Evolutionary conservation across 1,140 invertebrate species (phyloP).

Genomic region (Ooceraea biroi): DNA sequence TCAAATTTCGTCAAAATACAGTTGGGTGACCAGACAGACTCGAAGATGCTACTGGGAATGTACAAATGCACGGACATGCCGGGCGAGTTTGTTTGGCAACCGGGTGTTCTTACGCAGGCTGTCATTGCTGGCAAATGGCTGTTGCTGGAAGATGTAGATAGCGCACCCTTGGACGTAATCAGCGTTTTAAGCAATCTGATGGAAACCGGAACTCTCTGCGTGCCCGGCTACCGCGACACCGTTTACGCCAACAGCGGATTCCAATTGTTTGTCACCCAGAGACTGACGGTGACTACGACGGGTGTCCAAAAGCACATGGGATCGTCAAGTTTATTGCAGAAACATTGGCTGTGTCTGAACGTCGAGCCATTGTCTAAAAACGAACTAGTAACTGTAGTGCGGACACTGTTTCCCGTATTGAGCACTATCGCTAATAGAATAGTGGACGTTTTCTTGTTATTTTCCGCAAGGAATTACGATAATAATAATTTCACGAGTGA

Average conservation of each 20-base stretch:
- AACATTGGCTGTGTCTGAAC: slow-evolving; percentile 93
- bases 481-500: slow-evolving; percentile 68
- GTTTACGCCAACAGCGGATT: slow-evolving; percentile 93
- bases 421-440: slow-evolving; percentile 92
- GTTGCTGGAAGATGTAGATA: slow-evolving; percentile 98
- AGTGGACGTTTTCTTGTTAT: slow-evolving; percentile 93
- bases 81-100: slow-evolving; percentile 98
- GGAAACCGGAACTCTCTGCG: slow-evolving; percentile 93
- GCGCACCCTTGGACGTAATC: slow-evolving; percentile 96
- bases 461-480: slow-evolving; percentile 90
- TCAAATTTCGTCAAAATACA: slow-evolving; percentile 93
- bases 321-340: slow-evolving; percentile 90
- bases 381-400: slow-evolving; percentile 91
- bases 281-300: slow-evolving; percentile 87
- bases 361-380: slow-evolving; percentile 92
- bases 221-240: slow-evolving; percentile 95
- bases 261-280: slow-evolving; percentile 96
- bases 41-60: slow-evolving; percentile 96
- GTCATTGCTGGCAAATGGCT: slow-evolving; percentile 96
- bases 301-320: slow-evolving; percentile 89
- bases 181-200: slow-evolving; percentile 94
- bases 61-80: slow-evolving; percentile 98
- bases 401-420: slow-evolving; percentile 90
- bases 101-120: slow-evolving; percentile 96
- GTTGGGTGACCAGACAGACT: slow-evolving; percentile 99